These are phyloP conservation scores for Limnephilus lunatus DNA, from an alignment of 2,888 invertebrate genomes.

Conservation along the genomic window DNA sequence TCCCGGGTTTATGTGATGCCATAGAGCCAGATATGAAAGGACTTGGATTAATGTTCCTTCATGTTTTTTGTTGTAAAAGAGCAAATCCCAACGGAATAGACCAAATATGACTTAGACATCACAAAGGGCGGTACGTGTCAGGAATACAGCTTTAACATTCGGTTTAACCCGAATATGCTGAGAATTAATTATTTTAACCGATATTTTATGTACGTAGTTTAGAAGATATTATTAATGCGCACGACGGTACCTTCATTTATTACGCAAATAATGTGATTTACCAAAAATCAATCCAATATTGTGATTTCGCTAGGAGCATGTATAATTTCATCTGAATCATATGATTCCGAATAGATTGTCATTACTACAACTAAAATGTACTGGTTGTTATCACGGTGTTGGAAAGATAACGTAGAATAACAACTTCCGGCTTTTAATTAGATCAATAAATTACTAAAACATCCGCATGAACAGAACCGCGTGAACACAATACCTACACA, in stretches of 20 bases:
- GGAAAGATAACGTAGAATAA: too few species aligned
- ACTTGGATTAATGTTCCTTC: slow-evolving; percentile 44
- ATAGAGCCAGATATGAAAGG: slow-evolving; percentile 8
- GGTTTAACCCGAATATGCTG: slow-evolving; percentile 19
- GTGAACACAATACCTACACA: too few species aligned
- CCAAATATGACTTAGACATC: slow-evolving; percentile 43
- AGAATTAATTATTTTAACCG: background rate
- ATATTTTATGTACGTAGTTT: background rate
- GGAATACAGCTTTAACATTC: slow-evolving; percentile 18
- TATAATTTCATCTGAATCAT: too few species aligned
- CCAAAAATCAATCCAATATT: background rate
- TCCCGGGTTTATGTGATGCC: slow-evolving; percentile 11
- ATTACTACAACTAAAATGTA: too few species aligned
- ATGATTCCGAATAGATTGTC: too few species aligned
- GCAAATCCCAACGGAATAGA: slow-evolving; percentile 41
- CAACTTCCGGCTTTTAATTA: too few species aligned
- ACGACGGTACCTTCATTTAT: background rate
- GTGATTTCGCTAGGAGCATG: background rate
- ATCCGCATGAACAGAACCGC: too few species aligned
- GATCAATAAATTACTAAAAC: too few species aligned
- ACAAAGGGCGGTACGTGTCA: slow-evolving; percentile 27
- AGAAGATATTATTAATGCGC: background rate
- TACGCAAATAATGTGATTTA: background rate
- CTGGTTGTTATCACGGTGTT: too few species aligned
- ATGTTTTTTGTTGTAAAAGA: slow-evolving; percentile 39